phyloP scores from a whole-genome alignment of 2,797 vertebrate genomes.

The Lates japonicus region DNA sequence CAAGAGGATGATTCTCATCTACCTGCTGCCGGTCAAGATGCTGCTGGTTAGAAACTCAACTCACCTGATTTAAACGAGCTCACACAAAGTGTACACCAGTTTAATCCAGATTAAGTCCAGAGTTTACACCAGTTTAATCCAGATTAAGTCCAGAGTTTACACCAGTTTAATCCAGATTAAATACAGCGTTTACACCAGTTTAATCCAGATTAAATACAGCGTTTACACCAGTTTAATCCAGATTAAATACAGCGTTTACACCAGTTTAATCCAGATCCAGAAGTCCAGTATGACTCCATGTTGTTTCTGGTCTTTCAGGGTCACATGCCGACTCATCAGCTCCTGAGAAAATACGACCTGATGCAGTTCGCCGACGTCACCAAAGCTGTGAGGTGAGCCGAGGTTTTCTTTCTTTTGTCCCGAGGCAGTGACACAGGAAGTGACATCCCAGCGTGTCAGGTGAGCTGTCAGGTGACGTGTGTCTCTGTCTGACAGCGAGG shows the following conservation, averaged over 20 bases:
- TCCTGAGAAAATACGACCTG: constrained; percentile 95
- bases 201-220: background rate
- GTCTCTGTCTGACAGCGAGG: constrained; percentile 86
- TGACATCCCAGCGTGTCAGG: constrained; percentile 7
- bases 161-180: background rate
- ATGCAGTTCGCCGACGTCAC: constrained; percentile 97
- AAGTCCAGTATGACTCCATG: background rate
- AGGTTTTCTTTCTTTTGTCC: background rate
- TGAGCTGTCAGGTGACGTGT: background rate
- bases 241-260: too few species aligned
- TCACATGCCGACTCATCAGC: constrained; percentile 96
- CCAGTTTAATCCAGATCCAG: background rate
- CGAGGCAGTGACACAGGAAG: background rate
- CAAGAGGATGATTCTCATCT: constrained; percentile 97
- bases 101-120: too few species aligned
- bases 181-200: background rate
- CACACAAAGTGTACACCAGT: too few species aligned
- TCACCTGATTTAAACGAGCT: too few species aligned
- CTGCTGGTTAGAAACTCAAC: constrained; percentile 84
- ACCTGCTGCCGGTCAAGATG: constrained; percentile 98
- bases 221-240: background rate
- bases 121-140: too few species aligned
- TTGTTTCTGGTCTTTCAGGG: constrained; percentile 86
- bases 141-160: too few species aligned
- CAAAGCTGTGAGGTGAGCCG: constrained; percentile 91